Base-by-base conservation (phyloP, 2,888 invertebrate genomes). In the Trichogramma evanescens region DNA sequence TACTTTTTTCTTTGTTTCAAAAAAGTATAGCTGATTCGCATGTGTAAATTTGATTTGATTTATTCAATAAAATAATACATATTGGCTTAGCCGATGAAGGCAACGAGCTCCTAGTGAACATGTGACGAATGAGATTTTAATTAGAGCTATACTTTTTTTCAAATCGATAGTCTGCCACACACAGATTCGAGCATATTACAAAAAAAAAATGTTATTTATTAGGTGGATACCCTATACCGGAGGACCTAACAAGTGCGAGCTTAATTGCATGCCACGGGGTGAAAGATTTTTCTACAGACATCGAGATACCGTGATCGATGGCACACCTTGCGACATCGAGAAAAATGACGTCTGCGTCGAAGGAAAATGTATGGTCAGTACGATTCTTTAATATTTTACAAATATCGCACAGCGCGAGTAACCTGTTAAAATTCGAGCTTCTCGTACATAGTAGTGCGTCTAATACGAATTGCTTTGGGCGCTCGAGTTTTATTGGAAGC, bases 211-310 rank as follows among this genome's bases (percentile, higher is more conserved):
- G 40, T 59, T 48, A n/a, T 50, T 63, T 62, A 56, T 52, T 76
- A 91, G 89, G 68, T 94, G 94, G 94, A 83, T 92, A 62, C 94
- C 94, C 0, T 94, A 93, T 77, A 89, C 87, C 49, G 91, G 89
- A 73, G 91, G 89, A 4, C 87, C 89, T 9, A 93, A 93, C 76
- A 91, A 91, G 39, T 99, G 98, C 78, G 95, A 96, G 78, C 81
- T 98, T 70, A 95, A 94, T 80, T 98, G 98, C 80, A 93, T 93
- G 89, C 95, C 97, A 1, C 85, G 85, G 63, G 91, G 90, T 1
- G 93, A 93, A 74, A 83, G 92, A 64, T 95, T 97, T 80, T 96
- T 95, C 81, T 93, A 90, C 80, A 84, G 91, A 13, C 93, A 94
- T 73, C 87, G 86, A 68, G 80, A 84, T 64, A 86, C 88, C 76